Evolutionary conservation across 1,140 invertebrate species (phyloP), one percentile per base, ranked within the genome.

Genomic region (Scylla paramamosain): DNA sequence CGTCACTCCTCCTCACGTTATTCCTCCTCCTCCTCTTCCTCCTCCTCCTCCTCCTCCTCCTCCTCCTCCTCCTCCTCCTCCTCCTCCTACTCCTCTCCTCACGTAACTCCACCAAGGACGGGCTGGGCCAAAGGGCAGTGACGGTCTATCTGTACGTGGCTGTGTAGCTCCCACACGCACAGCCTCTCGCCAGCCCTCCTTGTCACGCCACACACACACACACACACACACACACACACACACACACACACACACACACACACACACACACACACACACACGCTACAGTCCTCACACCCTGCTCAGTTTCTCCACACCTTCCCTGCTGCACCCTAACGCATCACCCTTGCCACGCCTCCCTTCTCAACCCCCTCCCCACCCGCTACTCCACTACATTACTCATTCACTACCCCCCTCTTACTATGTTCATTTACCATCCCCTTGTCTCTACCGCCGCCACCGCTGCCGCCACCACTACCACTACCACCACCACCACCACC

Each of bases 231-330:
- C 87, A 88, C 45, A 10, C 86, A 88, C 83, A 28, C 31, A 86
- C 83, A 16, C 29, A 87, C 87, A 46, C 87, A 89, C 87, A 46
- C 87, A 46, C 31, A 28, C 83, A 84, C 83, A 25, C 31, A 84
- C 83, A 28, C 83, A 32, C 83, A 28, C 83, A 84, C 83, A 25
- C 31, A 84, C 83, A 28, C 31, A 84, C 31, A 28, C 83, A 84
- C 83, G 25, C 83, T 10, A 28, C 83, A 84, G 4, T 0, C 31
- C 4, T 20, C 8, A 10, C 28, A 32, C n/a, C 16, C n/a, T 25
- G 83, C 28, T 25, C 77, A 28, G 3, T 82, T 25, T 10, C 83
- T 3, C 12, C 31, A 84, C 83, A 84, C 28, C 28, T 84, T 12
- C 83, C 0, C 52, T 20, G 12, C 52, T 20, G 20, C 3, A 0